Evolutionary conservation across 2,797 vertebrate species (phyloP), one percentile per base, ranked within the genome.

Genomic region (Chloroceryle inda): DNA sequence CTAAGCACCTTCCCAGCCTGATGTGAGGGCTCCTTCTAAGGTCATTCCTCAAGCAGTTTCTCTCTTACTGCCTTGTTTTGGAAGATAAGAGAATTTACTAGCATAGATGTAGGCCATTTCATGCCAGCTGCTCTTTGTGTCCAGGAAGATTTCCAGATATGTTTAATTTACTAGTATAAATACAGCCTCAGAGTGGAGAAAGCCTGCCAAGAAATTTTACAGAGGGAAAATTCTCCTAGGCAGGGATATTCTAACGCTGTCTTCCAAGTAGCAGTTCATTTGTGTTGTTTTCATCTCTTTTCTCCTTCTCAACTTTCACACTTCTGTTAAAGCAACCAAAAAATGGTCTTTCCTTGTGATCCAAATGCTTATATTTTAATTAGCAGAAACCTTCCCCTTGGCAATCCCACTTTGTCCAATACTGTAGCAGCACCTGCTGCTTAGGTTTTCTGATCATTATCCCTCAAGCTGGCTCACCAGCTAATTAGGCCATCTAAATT

Each of bases 161-260:
- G 72, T 96, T 91, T 77, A 53, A 93, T 87, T 91, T 84, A 82
- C 58, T 91, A 92, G 77, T 50, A 91, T 50, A 94, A 93, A 89
- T 71, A 94, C 78, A 92, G 71, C 68, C 81, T 87, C 68, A 50
- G 13, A 68, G 75, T 17, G 24, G 40, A 79, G 64, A 79, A 68
- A 89, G 61, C 40, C 64, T 85, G 94, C 92, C 92, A 95, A 80
- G 87, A 80, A 77, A 64, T 80, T 85, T 27, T 67, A 58, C 13
- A 5, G 68, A 78, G 38, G 37, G 63, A 42, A 76, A 86, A 91
- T 56, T 71, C 59, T 76, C 61, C 62, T 69, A 80, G 40, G 68
- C 72, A 95, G 45, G 33, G 56, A 45, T 52, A 67, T 74, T 67
- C 61, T 64, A 88, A 61, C 0, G 2, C 27, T 42, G 38, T 50